Conservation (phyloP, 1,140 invertebrate genomes). For the Gonioctena quinquepunctata region DNA sequence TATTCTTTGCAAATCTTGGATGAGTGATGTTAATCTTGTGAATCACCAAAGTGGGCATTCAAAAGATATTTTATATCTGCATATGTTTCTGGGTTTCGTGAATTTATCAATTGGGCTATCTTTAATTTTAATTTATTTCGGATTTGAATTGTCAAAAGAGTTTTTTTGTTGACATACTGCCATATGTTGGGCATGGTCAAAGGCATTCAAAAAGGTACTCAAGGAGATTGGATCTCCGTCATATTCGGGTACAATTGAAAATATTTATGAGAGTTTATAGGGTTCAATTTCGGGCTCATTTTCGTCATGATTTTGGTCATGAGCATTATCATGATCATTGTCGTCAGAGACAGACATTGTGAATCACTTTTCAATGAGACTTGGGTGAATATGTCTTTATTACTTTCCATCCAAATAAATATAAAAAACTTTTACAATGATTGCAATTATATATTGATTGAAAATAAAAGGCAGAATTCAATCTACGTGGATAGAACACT, state of each 20-base stretch:
- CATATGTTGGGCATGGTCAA: constrained; percentile 9
- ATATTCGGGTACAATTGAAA: constrained; percentile 21
- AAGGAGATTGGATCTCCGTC: constrained; percentile 20
- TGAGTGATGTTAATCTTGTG: constrained; percentile 14
- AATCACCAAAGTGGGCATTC: constrained; percentile 17
- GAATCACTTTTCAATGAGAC: too few species aligned
- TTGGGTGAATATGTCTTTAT: too few species aligned
- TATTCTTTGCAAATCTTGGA: constrained; percentile 19
- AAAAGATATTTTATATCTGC: constrained; percentile 19
- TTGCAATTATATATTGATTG: too few species aligned
- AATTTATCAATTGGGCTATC: constrained; percentile 12
- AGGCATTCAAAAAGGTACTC: constrained; percentile 19
- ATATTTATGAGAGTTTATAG: constrained; percentile 26
- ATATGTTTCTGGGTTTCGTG: constrained; percentile 6
- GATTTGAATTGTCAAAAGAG: constrained; percentile 18
- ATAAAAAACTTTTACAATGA: too few species aligned
- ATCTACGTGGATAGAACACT: too few species aligned
- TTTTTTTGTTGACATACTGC: constrained; percentile 7
- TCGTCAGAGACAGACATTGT: too few species aligned
- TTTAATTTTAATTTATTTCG: constrained; percentile 20
- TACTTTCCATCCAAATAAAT: too few species aligned
- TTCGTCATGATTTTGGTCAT: too few species aligned
- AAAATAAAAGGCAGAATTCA: too few species aligned
- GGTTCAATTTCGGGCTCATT: constrained; percentile 17
- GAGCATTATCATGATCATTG: too few species aligned